A percentile compares a stretch with the other conserved stretches of the same genome.
Conservation (phyloP, 2,797 vertebrate genomes). For the Malacoctenus gilli region DNA sequence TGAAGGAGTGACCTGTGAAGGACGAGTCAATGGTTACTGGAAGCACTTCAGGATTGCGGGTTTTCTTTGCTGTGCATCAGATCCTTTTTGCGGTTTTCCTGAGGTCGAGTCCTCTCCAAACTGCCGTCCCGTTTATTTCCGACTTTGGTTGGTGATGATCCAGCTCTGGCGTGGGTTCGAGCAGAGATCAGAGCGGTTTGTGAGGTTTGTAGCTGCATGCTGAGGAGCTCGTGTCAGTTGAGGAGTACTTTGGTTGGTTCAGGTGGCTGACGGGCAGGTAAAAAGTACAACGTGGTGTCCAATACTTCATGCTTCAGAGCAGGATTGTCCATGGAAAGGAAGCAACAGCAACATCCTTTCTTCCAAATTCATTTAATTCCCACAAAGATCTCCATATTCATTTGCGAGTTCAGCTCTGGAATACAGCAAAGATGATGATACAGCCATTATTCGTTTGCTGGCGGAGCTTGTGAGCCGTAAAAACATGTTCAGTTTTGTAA, state of each 20-base stretch:
- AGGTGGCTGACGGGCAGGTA: conserved; percentile 29
- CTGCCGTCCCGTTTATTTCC: conserved; percentile 6
- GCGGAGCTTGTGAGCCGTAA: background rate
- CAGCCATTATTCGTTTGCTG: too few relatives aligned
- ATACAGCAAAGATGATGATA: conserved; percentile 14
- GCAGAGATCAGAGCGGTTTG: conserved; percentile 28
- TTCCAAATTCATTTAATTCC: conserved; percentile 44
- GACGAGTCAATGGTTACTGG: conserved; percentile 12
- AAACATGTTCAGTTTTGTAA: too few relatives aligned
- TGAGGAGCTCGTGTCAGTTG: conserved; percentile 41
- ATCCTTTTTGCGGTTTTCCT: conserved; percentile 22
- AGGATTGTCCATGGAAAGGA: conserved; percentile 36
- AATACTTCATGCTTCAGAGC: conserved; percentile 7
- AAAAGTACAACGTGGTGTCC: conserved; percentile 9
- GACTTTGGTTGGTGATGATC: conserved; percentile 22
- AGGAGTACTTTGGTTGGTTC: conserved; percentile 38
- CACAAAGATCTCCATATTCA: conserved; percentile 43
- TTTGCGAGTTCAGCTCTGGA: conserved; percentile 32
- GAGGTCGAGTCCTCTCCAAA: conserved; percentile 28
- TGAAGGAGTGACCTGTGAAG: conserved; percentile 5
- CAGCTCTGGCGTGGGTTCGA: conserved; percentile 17
- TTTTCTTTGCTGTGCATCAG: conserved; percentile 22
- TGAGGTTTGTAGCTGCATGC: conserved; percentile 63
- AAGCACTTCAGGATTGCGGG: conserved; percentile 32
- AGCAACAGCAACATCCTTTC: conserved; percentile 34